These are phyloP conservation scores for Caenorhabditis uteleia DNA, from an alignment of 2,888 invertebrate species.

Conservation along the genomic window DNA sequence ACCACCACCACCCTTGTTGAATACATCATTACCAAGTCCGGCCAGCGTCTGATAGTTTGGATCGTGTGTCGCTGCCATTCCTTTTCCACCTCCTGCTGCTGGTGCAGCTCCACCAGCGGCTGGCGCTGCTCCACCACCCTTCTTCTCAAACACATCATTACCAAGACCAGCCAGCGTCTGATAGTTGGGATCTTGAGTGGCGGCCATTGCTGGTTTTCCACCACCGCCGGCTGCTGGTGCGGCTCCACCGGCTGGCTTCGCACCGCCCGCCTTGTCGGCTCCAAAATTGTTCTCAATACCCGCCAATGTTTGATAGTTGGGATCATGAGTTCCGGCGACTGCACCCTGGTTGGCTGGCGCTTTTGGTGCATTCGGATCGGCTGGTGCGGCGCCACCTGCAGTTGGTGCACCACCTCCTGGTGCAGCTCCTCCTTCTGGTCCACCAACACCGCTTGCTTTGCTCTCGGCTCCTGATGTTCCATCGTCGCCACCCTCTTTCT, in stretches of 20 bases:
- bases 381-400: too few species aligned
- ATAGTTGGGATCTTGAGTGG: constrained; percentile 32
- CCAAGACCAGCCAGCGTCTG: constrained; percentile 29
- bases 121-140: constrained; percentile 2
- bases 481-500: too few species aligned
- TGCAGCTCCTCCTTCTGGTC: too few species aligned
- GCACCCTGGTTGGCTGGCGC: too few species aligned
- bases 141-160: constrained; percentile 30
- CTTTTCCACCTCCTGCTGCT: neutral
- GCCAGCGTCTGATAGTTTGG: constrained; percentile 35
- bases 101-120: constrained; percentile 5
- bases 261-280: constrained; percentile 5
- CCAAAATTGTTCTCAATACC: constrained; percentile 8
- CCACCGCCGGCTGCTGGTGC: constrained; percentile 3
- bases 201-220: constrained; percentile 5
- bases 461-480: too few species aligned
- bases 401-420: too few species aligned
- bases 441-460: too few species aligned
- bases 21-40: constrained; percentile 16
- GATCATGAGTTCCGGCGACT: constrained; percentile 13
- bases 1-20: constrained; percentile 14
- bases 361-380: too few species aligned
- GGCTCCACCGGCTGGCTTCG: constrained; percentile 2
- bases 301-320: constrained; percentile 27
- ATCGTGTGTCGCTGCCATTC: constrained; percentile 24